Conservation (phyloP, 2,888 invertebrate species). For the Dasysyrphus tricinctus region DNA sequence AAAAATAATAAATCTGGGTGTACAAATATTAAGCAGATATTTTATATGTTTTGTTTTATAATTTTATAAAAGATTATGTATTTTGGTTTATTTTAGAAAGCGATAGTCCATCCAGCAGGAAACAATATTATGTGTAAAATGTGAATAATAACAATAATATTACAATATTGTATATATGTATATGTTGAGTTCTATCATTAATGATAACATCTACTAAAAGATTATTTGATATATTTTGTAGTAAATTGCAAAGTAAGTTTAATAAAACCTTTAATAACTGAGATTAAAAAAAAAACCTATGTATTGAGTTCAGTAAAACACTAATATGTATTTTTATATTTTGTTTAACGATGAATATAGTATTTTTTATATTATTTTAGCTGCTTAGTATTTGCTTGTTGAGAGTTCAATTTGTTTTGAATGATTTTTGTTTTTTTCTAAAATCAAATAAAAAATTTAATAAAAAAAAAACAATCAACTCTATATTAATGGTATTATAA, state of each 20-base stretch:
- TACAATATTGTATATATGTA: slow-evolving; percentile 12
- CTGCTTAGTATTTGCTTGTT: neutral
- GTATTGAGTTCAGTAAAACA: slow-evolving; percentile 21
- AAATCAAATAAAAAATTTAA: slow-evolving; percentile 19
- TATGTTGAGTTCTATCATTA: slow-evolving; percentile 34
- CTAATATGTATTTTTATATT: slow-evolving; percentile 2
- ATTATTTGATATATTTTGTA: slow-evolving; percentile 28
- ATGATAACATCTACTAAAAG: slow-evolving; percentile 31
- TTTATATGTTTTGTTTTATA: slow-evolving; percentile 8
- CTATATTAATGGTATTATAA: slow-evolving; percentile 49
- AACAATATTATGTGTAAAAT: slow-evolving; percentile 38
- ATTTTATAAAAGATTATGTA: slow-evolving; percentile 12
- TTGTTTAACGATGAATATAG: slow-evolving; percentile 13
- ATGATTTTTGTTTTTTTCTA: slow-evolving; percentile 23
- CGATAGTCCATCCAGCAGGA: slow-evolving; percentile 54
- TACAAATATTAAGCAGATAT: slow-evolving; percentile 59
- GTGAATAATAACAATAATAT: slow-evolving; percentile 27
- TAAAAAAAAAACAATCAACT: slow-evolving; percentile 40
- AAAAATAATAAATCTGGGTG: slow-evolving; percentile 69
- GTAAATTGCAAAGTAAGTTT: slow-evolving; percentile 25
- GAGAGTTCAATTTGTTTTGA: neutral
- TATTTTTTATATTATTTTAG: neutral
- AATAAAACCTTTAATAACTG: slow-evolving; percentile 30
- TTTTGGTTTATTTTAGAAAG: slow-evolving; percentile 40
- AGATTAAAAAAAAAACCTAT: slow-evolving; percentile 22